Base-by-base conservation (phyloP, 2,888 invertebrate genomes). In the Scaptomyza polygonia region DNA sequence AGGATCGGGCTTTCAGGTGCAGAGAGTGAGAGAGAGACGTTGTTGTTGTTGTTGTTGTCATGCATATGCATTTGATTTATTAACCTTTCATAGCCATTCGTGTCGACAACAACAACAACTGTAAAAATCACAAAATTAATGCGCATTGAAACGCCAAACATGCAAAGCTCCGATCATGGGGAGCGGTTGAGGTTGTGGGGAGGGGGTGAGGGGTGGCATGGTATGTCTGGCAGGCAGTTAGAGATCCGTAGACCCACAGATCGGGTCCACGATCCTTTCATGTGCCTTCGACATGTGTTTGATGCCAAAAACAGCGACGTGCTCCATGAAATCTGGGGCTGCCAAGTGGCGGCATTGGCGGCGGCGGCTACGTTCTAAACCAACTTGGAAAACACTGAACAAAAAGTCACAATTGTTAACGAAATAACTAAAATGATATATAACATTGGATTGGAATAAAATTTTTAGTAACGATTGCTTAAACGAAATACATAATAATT, bases 81-180 rank as follows among this genome's bases (percentile, higher is more conserved):
- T 86, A 88, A 84, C 84, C 88, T 86, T 84, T 84, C 88, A 72
- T 84, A 81, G 87, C 88, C 84, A 85, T 86, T 82, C 82, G 82
- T 82, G 82, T 87, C 88, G 88, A 81, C 81, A 67, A 70, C 75
- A 76, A 86, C 77, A 83, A 32, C 47, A 42, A 39, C 39, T 39
- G 34, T 39, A 59, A 61, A 45, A 48, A 61, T 59, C 71, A 71
- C 75, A 86, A 86, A 88, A 84, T 84, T 86, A 84, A 84, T 88
- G 88, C 88, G 85, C 88, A 78, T 68, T 87, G 80, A 88, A 88
- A 88, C 69, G 88, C 87, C 87, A 79, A 84, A 88, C 84, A 88
- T 86, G 88, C 87, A 84, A 84, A 61, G 52, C 54, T 42, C 29
- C n/a, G 49, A 47, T 64, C n/a, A n/a, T n/a, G n/a, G n/a, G n/a